Evolutionary conservation across 2,888 invertebrate species (phyloP), one percentile per base, ranked within the genome.

Genomic region (Pachliopta kotzebuea): DNA sequence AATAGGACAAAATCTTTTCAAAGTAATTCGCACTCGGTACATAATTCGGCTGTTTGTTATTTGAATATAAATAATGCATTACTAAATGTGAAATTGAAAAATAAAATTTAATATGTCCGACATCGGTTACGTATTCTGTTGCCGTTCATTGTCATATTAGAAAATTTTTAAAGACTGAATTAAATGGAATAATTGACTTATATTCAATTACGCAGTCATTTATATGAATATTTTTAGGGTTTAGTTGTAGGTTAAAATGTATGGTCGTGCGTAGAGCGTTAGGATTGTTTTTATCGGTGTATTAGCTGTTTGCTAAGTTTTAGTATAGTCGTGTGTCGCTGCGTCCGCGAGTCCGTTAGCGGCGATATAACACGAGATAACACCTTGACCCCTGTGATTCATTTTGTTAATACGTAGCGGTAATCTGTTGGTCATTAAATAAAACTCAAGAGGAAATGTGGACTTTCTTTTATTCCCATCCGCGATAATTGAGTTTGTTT

Each of bases 121-220:
- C 70, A 77, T 80, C 78, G 76, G 76, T 60, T 59, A 50, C 23
- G 49, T n/a, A 31, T 24, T 45, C 4, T 58, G 31, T 42, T 23
- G 31, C 37, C 37, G 14, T 77, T 81, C 78, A 72, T 84, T 74
- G 76, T 83, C 84, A 84, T 81, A 83, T 85, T 84, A 77, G 83
- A 83, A 81, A n/a, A 87, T 84, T 84, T 83, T 86, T 77, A 87
- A 90, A 90, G 90, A 90, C 90, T 90, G 90, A 90, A 87, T 81
- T 84, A 81, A 85, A 86, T 79, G 78, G 79, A 83, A 83, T 76
- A 81, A 79, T 84, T 84, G 81, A 85, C 78, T 83, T 82, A 76
- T 85, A 88, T 86, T 88, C 88, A 89, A 90, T 90, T 89, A 88
- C 73, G 79, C 83, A 83, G 86, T 89, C 86, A 81, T 86, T 75